Conservation (phyloP, 2,797 vertebrate species). For the Clarias fuscus region DNA sequence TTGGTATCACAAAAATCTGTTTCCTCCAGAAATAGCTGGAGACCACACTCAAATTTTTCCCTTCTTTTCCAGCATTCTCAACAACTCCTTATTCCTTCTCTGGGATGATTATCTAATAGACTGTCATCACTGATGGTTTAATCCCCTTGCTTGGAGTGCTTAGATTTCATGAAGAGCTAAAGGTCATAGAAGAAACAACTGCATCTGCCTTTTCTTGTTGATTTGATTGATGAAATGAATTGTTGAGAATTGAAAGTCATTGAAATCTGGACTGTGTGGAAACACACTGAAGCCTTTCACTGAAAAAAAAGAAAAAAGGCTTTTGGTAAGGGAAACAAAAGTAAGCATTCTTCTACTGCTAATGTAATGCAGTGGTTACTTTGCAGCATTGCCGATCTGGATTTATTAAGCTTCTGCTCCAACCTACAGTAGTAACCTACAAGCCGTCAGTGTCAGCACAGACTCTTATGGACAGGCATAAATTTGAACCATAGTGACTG, state of each 20-base stretch:
- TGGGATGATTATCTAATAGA: neutral
- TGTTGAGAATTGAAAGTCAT: conserved; percentile 5
- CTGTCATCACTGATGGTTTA: conserved; percentile 13
- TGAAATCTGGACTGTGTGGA: neutral
- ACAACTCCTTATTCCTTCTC: conserved; percentile 1
- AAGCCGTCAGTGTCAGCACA: neutral
- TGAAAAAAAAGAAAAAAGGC: neutral
- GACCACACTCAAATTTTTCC: neutral
- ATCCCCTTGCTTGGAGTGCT: neutral
- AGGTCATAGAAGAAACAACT: neutral
- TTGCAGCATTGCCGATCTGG: neutral
- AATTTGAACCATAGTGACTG: neutral
- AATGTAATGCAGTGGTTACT: neutral
- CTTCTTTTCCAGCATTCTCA: conserved; percentile 21
- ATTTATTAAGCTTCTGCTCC: neutral
- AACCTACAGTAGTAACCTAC: neutral
- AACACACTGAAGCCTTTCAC: neutral
- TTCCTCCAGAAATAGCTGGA: conserved; percentile 16
- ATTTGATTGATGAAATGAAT: neutral
- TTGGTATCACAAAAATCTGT: neutral
- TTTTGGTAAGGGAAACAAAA: neutral
- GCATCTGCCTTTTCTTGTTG: conserved; percentile 7
- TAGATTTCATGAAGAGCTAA: conserved; percentile 19
- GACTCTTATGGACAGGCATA: neutral
- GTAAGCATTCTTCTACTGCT: neutral